Evolutionary conservation across 2,888 invertebrate genomes (phyloP).

Genomic region (Leptinotarsa juncta): DNA sequence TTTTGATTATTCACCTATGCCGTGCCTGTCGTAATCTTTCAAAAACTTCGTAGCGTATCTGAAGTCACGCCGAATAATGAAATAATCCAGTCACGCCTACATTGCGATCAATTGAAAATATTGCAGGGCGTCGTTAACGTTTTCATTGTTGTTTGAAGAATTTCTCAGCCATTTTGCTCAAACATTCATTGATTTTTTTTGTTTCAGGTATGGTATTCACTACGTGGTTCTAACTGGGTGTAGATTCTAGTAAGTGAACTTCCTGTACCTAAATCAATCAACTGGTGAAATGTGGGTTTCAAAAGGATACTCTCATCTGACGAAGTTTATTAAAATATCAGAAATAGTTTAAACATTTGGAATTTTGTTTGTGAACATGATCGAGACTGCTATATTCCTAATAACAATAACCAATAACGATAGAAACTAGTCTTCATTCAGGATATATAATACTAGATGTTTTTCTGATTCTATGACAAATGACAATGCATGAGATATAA

Average conservation of each 20-base stretch:
- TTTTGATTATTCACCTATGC: neutral
- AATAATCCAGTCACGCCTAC: constrained; percentile 33
- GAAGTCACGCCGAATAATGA: constrained; percentile 13
- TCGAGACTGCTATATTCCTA: no score
- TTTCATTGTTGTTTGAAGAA: constrained; percentile 17
- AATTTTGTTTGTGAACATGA: no score
- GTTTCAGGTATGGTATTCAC: constrained; percentile 35
- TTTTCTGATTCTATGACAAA: no score
- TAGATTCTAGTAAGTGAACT: constrained; percentile 7
- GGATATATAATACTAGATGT: no score
- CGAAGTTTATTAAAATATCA: no score
- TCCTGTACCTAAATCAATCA: neutral
- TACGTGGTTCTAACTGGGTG: no score
- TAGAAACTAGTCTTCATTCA: no score
- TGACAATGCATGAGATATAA: no score
- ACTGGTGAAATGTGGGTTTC: no score
- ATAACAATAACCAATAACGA: no score
- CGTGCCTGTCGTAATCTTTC: neutral
- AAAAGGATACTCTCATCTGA: no score
- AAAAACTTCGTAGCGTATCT: neutral
- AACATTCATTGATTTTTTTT: constrained; percentile 30
- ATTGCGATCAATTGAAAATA: constrained; percentile 32
- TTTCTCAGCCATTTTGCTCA: constrained; percentile 24
- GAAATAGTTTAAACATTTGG: no score
- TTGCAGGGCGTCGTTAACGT: constrained; percentile 20